Conservation (phyloP, 2,888 invertebrate species). For the Halocaridina rubra region DNA sequence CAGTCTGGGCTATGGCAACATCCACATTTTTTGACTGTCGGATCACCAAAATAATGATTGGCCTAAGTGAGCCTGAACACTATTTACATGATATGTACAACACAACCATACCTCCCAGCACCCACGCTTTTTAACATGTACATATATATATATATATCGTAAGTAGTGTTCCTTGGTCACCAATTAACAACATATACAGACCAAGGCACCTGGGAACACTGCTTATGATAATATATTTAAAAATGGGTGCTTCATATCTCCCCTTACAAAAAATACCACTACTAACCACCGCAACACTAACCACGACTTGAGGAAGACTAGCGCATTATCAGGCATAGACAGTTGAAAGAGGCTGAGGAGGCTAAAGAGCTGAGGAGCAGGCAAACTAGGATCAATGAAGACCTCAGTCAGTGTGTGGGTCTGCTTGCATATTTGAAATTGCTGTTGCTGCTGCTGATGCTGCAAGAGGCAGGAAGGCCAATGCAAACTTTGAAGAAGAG, state of each 20-base stretch:
- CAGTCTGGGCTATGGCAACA: conserved; percentile 57
- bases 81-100: conserved; percentile 62
- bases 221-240: too few relatives aligned
- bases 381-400: conserved; percentile 42
- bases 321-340: conserved; percentile 56
- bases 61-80: conserved; percentile 49
- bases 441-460: conserved; percentile 51
- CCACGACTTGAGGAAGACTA: conserved; percentile 57
- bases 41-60: conserved; percentile 57
- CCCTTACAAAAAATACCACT: too few relatives aligned
- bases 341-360: conserved; percentile 52
- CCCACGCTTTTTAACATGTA: conserved; percentile 49
- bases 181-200: not conserved
- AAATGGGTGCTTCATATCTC: conserved; percentile 41
- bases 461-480: conserved; percentile 35
- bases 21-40: too few relatives aligned
- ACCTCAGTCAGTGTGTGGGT: conserved; percentile 42
- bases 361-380: conserved; percentile 56
- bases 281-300: conserved; percentile 51
- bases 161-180: not conserved
- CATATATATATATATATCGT: too few relatives aligned
- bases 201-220: conserved; percentile 47
- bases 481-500: conserved; percentile 44
- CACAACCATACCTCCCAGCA: conserved; percentile 57
- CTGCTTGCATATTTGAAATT: too few relatives aligned